Conservation (phyloP, 2,888 invertebrate genomes). For the Prenolepis imparis region DNA sequence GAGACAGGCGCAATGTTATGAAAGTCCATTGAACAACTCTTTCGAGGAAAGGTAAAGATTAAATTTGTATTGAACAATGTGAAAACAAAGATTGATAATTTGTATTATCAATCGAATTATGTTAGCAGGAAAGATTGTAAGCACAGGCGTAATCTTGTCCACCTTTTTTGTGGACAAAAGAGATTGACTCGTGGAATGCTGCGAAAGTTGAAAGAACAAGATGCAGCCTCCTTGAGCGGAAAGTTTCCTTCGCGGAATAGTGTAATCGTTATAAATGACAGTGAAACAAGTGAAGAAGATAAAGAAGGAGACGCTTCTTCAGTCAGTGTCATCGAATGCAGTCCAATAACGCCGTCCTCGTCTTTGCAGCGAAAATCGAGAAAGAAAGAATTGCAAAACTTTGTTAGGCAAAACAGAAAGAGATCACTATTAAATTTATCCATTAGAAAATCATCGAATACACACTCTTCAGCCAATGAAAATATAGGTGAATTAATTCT, state of each 20-base stretch:
- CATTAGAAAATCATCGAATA: background rate
- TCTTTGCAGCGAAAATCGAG: background rate
- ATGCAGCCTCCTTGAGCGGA: background rate
- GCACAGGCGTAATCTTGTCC: background rate
- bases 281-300: slow-evolving; percentile 9
- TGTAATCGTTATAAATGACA: slow-evolving; percentile 73
- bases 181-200: background rate
- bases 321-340: background rate
- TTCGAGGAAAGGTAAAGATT: slow-evolving; percentile 59
- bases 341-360: background rate
- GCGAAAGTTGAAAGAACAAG: background rate
- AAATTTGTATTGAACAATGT: background rate
- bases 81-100: background rate
- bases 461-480: slow-evolving; percentile 16
- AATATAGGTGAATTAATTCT: slow-evolving; percentile 57
- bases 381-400: background rate
- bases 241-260: slow-evolving; percentile 54
- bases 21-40: slow-evolving; percentile 57
- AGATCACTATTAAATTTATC: background rate
- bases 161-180: background rate
- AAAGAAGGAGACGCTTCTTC: slow-evolving; percentile 19
- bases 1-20: slow-evolving; percentile 11
- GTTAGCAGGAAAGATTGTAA: background rate
- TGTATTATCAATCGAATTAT: background rate
- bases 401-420: background rate